Percentiles rank a stretch among this genome's conserved stretches.
These are phyloP conservation scores for Drosophila fuyamai DNA, from an alignment of 1,140 invertebrate species.

Conservation along the genomic window DNA sequence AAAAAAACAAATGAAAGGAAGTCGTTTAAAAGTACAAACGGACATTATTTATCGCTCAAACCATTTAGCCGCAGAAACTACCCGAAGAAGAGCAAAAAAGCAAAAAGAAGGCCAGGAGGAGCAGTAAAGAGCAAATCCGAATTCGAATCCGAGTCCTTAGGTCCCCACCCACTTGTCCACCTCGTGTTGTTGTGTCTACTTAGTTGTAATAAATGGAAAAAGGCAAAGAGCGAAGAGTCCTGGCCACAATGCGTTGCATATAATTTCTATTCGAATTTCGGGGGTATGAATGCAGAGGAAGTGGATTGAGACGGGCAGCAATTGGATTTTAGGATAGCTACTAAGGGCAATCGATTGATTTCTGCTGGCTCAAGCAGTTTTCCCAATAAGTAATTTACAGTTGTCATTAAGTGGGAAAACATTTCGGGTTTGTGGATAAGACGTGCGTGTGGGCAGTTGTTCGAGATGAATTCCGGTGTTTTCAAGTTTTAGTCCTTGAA, in stretches of 20 bases:
- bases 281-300: conserved; percentile 11
- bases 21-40: conserved; percentile 85
- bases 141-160: conserved; percentile 10
- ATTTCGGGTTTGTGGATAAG: conserved; percentile 7
- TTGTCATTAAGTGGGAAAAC: conserved; percentile 55
- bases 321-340: conserved; percentile 31
- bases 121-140: conserved; percentile 16
- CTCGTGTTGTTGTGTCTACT: conserved; percentile 73
- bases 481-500: background rate
- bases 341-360: conserved; percentile 79
- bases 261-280: conserved; percentile 54
- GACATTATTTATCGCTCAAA: conserved; percentile 84
- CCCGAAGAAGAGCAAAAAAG: conserved; percentile 51
- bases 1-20: conserved; percentile 84
- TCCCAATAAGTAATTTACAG: conserved; percentile 72
- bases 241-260: conserved; percentile 68
- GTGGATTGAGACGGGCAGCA: conserved; percentile 11
- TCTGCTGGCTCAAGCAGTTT: conserved; percentile 74
- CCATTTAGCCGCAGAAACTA: conserved; percentile 80
- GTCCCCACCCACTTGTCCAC: background rate
- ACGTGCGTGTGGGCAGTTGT: conserved; percentile 16
- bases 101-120: conserved; percentile 15
- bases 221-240: conserved; percentile 29
- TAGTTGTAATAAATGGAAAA: conserved; percentile 81
- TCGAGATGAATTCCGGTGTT: conserved; percentile 25